Evolutionary conservation across 2,888 invertebrate genomes (phyloP).

Genomic region (Cephus rjabovi): DNA sequence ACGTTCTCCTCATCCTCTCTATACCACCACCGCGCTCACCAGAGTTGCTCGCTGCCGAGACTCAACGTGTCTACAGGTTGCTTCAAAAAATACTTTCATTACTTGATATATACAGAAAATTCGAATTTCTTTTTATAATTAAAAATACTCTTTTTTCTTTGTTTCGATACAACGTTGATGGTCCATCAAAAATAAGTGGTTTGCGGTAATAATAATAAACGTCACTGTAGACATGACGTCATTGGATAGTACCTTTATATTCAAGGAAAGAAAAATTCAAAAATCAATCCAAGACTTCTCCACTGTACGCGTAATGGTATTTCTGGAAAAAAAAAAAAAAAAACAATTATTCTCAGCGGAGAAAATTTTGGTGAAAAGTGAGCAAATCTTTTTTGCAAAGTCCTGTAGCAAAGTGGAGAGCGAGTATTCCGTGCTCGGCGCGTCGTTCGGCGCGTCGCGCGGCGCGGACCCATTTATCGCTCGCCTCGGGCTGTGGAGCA

Average conservation of each 20-base stretch:
- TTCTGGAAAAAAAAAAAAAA: neutral
- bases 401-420: neutral
- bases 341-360: neutral
- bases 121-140: neutral
- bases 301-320: neutral
- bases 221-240: neutral
- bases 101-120: neutral
- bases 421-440: conserved; percentile 12
- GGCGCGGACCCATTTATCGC: conserved; percentile 56
- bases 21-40: conserved; percentile 1
- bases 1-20: conserved; percentile 14
- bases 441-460: conserved; percentile 30
- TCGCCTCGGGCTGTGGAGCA: conserved; percentile 32
- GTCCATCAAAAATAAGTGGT: neutral
- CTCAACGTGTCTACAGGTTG: conserved; percentile 10
- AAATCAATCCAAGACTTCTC: neutral
- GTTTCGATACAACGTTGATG: neutral
- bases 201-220: neutral
- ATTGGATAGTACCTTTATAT: neutral
- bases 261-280: neutral
- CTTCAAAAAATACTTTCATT: conserved; percentile 1
- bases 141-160: neutral
- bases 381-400: neutral
- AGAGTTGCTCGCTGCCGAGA: conserved; percentile 19
- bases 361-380: neutral